Conservation (phyloP, 2,797 vertebrate species). For the Pantherophis alleghaniensis region DNA sequence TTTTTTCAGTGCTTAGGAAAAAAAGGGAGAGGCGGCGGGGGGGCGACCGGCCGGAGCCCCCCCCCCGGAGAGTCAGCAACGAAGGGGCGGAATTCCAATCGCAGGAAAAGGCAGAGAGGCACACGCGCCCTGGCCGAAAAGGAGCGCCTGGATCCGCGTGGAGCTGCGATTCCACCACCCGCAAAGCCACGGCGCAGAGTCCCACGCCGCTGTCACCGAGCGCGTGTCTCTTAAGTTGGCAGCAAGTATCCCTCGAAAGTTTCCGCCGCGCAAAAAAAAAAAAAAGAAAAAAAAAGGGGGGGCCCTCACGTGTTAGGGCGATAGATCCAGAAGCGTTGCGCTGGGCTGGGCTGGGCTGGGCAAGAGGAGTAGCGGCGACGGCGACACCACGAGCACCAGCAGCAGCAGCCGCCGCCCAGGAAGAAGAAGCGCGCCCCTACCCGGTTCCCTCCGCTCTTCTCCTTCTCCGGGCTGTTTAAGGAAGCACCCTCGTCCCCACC, state of each 20-base stretch:
- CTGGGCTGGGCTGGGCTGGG: not conserved
- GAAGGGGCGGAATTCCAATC: constrained; percentile 9
- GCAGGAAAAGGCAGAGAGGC: not conserved
- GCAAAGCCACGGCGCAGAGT: not conserved
- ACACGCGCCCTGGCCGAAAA: constrained; percentile 39
- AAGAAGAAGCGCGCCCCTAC: not conserved
- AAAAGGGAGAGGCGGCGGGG: not conserved
- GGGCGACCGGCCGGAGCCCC: not conserved
- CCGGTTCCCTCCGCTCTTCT: constrained; percentile 21
- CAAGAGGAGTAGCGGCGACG: not conserved
- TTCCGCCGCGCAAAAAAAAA: constrained; percentile 1
- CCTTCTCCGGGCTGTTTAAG: constrained; percentile 57
- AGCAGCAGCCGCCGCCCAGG: not conserved
- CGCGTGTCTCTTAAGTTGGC: constrained; percentile 31
- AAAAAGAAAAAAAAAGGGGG: too few relatives aligned
- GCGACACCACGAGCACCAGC: not conserved
- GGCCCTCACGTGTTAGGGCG: constrained; percentile 54
- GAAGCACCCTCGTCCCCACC: constrained; percentile 64
- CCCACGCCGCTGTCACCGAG: constrained; percentile 15
- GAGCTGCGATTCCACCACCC: not conserved
- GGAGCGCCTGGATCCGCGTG: constrained; percentile 37
- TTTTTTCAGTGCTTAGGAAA: not conserved
- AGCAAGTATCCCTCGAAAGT: constrained; percentile 56
- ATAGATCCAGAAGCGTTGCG: constrained; percentile 40
- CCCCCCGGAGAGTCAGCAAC: not conserved